phyloP scores from a whole-genome alignment of 2,113 vertebrate genomes.

The Ardeotis arabs region DNA sequence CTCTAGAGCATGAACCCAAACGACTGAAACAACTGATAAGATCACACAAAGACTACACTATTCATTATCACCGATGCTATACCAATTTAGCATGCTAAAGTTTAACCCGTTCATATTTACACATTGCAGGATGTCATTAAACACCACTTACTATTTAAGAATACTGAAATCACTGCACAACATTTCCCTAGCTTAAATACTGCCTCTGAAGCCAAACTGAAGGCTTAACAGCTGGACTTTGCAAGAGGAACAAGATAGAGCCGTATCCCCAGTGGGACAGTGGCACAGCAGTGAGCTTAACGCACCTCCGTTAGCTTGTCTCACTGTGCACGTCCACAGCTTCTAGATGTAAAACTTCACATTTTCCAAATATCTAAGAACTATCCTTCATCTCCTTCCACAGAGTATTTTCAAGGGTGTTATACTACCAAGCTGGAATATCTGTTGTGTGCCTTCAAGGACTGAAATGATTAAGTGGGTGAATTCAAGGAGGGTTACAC shows the following conservation, averaged over 20 bases:
- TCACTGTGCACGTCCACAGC: not conserved
- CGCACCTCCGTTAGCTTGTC: not conserved
- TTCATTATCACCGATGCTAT: not conserved
- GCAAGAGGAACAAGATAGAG: not conserved
- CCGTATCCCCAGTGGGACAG: not conserved
- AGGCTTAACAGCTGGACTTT: not conserved
- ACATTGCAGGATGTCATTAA: not conserved
- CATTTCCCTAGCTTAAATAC: not conserved
- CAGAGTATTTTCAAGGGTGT: not conserved
- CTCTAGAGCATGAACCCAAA: not conserved
- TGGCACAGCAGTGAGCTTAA: not conserved
- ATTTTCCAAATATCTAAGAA: not conserved
- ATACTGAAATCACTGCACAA: not conserved
- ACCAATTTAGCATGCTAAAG: not conserved
- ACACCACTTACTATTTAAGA: not conserved
- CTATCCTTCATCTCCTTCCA: not conserved
- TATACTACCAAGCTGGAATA: not conserved
- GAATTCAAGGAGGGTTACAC: not conserved
- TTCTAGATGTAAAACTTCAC: not conserved
- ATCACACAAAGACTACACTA: not conserved
- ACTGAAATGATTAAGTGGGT: not conserved
- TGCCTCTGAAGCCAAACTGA: not conserved
- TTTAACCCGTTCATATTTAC: not conserved
- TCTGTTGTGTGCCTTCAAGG: not conserved
- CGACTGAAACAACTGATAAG: not conserved